phyloP scores from a whole-genome alignment of 2,888 invertebrate species.

The Podabrus alpinus region DNA sequence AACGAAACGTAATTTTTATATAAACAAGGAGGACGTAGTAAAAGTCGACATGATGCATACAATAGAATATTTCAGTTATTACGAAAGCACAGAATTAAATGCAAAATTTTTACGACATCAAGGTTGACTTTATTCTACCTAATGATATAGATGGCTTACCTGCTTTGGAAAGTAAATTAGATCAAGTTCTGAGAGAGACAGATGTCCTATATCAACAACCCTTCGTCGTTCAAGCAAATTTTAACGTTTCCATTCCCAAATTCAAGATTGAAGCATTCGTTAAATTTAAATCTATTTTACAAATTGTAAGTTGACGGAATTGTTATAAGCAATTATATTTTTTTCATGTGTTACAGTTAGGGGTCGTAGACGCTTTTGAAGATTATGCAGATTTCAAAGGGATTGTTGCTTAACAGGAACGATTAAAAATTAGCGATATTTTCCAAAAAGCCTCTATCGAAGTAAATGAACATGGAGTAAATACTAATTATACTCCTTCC shows the following conservation, averaged over 20 bases:
- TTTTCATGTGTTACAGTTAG: constrained; percentile 4
- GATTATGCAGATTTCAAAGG: neutral
- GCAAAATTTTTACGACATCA: constrained; percentile 41
- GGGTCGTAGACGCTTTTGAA: neutral
- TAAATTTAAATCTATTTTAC: neutral
- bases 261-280: constrained; percentile 7
- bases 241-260: neutral
- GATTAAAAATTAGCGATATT: constrained; percentile 16
- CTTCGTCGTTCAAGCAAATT: neutral
- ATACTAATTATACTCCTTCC: constrained; percentile 46
- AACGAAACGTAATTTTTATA: constrained; percentile 38
- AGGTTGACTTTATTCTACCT: constrained; percentile 36
- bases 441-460: constrained; percentile 51
- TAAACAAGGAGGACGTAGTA: constrained; percentile 28
- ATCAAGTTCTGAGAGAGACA: constrained; percentile 26
- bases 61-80: constrained; percentile 41
- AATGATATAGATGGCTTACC: constrained; percentile 27
- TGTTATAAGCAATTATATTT: neutral
- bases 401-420: neutral
- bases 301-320: neutral
- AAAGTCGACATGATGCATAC: constrained; percentile 44
- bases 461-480: constrained; percentile 49
- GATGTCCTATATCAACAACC: constrained; percentile 4
- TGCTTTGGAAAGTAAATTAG: constrained; percentile 22
- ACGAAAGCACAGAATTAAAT: constrained; percentile 40